A percentile compares a stretch with the other conserved stretches of the same genome.
Evolutionary conservation across 2,113 vertebrate genomes (phyloP).

Genomic region (Craseonycteris thonglongyai): DNA sequence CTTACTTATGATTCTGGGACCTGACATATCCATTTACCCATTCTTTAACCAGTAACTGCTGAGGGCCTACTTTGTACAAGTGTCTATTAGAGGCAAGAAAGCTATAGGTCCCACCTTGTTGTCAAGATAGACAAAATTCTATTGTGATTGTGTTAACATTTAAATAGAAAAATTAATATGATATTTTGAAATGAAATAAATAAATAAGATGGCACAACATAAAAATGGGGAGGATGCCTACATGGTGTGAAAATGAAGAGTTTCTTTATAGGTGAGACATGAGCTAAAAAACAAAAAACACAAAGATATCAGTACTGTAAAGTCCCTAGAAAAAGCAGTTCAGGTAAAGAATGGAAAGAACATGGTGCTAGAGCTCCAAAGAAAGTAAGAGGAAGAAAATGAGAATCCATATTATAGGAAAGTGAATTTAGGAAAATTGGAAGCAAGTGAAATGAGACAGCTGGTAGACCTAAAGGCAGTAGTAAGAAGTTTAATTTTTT

Average conservation of each 20-base stretch:
- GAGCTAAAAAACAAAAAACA: not conserved
- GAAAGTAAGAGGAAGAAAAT: not conserved
- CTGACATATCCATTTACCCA: not conserved
- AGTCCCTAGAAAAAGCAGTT: not conserved
- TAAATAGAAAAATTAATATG: not conserved
- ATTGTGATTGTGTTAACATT: not conserved
- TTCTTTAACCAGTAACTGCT: not conserved
- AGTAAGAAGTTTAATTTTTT: not conserved
- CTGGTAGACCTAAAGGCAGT: not conserved
- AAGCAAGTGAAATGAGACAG: not conserved
- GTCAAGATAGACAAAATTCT: not conserved
- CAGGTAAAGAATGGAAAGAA: not conserved
- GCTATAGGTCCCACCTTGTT: not conserved
- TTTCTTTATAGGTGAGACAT: not conserved
- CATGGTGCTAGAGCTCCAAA: fast-evolving
- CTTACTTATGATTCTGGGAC: not conserved
- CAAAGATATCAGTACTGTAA: not conserved
- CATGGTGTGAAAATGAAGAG: not conserved
- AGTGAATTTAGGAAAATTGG: not conserved
- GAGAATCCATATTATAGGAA: not conserved
- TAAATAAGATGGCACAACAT: not conserved
- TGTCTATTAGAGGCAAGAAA: not conserved
- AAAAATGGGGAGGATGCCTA: not conserved
- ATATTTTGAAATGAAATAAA: not conserved
- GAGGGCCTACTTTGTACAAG: not conserved